Evolutionary conservation across 2,113 vertebrate genomes (phyloP).

Genomic region (Lasiurus cinereus): DNA sequence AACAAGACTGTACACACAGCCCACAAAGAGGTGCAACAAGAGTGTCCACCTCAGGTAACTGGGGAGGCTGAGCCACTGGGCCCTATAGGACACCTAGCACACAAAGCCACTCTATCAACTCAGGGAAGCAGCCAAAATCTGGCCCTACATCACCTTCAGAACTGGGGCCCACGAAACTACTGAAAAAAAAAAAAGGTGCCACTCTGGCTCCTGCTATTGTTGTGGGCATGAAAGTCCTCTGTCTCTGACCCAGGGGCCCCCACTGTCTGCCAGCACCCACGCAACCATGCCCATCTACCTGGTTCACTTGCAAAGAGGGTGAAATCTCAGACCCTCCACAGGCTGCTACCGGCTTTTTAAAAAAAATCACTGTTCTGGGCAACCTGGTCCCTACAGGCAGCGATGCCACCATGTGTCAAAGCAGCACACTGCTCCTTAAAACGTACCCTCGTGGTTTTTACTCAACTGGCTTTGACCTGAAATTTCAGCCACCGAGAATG

Average conservation of each 20-base stretch:
- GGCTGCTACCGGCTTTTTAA: conserved; percentile 1
- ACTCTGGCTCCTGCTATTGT: too few species aligned
- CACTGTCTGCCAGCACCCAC: not conserved
- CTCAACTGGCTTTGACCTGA: not conserved
- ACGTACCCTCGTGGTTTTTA: not conserved
- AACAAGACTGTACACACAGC: too few species aligned
- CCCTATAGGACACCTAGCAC: too few species aligned
- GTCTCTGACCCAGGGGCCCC: not conserved
- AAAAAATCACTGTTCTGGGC: not conserved
- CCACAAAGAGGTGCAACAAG: too few species aligned
- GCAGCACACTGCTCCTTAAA: conserved; percentile 66
- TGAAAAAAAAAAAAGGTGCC: not conserved
- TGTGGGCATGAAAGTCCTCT: not conserved
- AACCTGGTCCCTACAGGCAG: conserved; percentile 50
- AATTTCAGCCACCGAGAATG: conserved; percentile 30
- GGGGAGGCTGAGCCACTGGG: too few species aligned
- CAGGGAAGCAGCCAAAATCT: too few species aligned
- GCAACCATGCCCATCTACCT: not conserved
- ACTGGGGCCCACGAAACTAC: not conserved
- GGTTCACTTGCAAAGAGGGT: not conserved
- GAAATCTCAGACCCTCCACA: not conserved
- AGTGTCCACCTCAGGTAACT: too few species aligned
- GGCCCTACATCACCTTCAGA: not conserved
- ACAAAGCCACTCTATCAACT: too few species aligned
- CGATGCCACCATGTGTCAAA: conserved; percentile 84